Percentiles rank a stretch among this genome's conserved stretches.
These are phyloP conservation scores for Pteronotus mesoamericanus DNA, from an alignment of 2,797 vertebrate genomes.

Conservation along the genomic window DNA sequence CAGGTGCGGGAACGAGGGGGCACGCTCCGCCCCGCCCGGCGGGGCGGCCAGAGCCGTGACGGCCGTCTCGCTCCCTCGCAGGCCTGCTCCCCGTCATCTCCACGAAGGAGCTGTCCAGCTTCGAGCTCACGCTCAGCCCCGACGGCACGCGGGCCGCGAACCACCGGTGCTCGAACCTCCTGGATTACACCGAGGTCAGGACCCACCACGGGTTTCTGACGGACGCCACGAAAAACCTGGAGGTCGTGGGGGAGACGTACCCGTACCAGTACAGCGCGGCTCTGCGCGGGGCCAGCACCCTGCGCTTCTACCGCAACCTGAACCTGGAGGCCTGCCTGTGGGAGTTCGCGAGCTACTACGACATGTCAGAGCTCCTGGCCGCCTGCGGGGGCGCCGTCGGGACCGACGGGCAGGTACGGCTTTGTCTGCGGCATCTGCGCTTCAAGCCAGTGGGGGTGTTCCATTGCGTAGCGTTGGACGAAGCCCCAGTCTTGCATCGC, in stretches of 20 bases:
- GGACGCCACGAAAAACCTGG: slow-evolving; percentile 81
- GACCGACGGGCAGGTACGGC: slow-evolving; percentile 94
- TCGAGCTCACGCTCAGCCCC: slow-evolving; percentile 93
- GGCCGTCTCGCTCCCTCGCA: slow-evolving; percentile 59
- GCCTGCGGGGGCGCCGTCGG: slow-evolving; percentile 94
- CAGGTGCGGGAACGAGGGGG: too few relatives aligned
- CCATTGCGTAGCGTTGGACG: background rate
- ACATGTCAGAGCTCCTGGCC: slow-evolving; percentile 94
- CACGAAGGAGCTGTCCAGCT: slow-evolving; percentile 92
- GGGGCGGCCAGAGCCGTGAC: background rate
- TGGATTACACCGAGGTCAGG: slow-evolving; percentile 90
- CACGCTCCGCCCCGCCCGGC: too few relatives aligned
- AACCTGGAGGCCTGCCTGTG: slow-evolving; percentile 94
- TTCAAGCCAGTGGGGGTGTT: background rate
- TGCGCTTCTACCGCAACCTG: slow-evolving; percentile 93
- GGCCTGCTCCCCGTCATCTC: slow-evolving; percentile 95
- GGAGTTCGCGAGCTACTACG: slow-evolving; percentile 94
- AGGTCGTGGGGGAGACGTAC: slow-evolving; percentile 85
- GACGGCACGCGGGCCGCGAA: slow-evolving; percentile 92
- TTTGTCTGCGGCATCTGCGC: too few relatives aligned
- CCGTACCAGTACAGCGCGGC: slow-evolving; percentile 89
- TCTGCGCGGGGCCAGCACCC: slow-evolving; percentile 85
- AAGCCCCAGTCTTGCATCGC: background rate
- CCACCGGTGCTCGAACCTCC: slow-evolving; percentile 94
- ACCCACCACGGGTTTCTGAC: slow-evolving; percentile 93